A percentile compares a stretch with the other conserved stretches of the same genome.
Conservation (phyloP, 2,113 vertebrate genomes). For the Saiga tatarica region DNA sequence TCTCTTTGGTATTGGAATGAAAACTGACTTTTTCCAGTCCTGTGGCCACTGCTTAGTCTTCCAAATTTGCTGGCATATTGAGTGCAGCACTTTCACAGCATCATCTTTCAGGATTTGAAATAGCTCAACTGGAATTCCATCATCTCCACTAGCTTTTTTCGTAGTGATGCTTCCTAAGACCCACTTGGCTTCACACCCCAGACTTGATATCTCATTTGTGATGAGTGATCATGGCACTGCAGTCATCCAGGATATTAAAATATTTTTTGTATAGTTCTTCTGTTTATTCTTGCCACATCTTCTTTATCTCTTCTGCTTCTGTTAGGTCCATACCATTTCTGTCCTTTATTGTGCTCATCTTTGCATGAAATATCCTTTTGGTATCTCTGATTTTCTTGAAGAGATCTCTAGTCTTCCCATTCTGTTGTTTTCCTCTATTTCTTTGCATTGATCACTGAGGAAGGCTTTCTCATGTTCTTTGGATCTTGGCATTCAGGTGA, state of each 20-base stretch:
- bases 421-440: background rate
- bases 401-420: background rate
- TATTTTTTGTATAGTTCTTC: background rate
- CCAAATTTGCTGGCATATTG: background rate
- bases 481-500: background rate
- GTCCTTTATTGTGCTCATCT: background rate
- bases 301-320: background rate
- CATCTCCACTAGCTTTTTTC: background rate
- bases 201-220: background rate
- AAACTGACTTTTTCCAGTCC: background rate
- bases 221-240: accelerated
- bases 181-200: background rate
- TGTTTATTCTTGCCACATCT: background rate
- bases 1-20: background rate
- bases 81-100: background rate
- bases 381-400: background rate
- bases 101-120: background rate
- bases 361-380: background rate
- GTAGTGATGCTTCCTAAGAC: background rate
- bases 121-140: background rate
- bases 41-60: background rate
- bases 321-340: background rate
- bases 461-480: background rate
- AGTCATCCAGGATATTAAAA: background rate
- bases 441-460: background rate